These are phyloP conservation scores for Thermophis baileyi DNA, from an alignment of 2,113 vertebrate genomes.

Conservation along the genomic window DNA sequence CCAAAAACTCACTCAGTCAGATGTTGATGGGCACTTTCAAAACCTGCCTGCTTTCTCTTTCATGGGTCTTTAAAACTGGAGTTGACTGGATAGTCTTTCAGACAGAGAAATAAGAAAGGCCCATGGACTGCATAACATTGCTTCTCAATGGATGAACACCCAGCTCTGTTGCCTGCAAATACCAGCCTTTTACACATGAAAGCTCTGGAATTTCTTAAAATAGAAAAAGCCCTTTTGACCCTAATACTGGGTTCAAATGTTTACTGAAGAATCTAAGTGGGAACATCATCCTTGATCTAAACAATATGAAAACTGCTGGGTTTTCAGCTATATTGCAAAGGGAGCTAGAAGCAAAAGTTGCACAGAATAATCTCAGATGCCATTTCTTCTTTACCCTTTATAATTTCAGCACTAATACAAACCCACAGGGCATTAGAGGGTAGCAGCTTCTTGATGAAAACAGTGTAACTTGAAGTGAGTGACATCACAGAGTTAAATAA, in stretches of 20 bases:
- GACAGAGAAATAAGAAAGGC: not conserved
- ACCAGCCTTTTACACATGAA: not conserved
- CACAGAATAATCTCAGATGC: slow-evolving; percentile 20
- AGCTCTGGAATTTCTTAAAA: not conserved
- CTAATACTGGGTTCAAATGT: not conserved
- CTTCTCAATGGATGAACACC: not conserved
- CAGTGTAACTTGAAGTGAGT: slow-evolving; percentile 9
- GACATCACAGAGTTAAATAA: slow-evolving; percentile 35
- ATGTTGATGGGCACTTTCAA: not conserved
- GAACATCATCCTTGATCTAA: not conserved
- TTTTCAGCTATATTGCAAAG: slow-evolving; percentile 1
- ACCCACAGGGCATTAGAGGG: slow-evolving; percentile 38
- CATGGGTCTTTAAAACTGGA: not conserved
- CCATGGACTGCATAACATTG: not conserved
- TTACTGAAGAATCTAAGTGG: not conserved
- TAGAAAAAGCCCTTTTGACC: not conserved
- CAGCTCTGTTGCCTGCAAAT: not conserved
- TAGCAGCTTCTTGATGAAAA: slow-evolving; percentile 40
- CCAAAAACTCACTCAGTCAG: not conserved
- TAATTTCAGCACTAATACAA: slow-evolving; percentile 45
- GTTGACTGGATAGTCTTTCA: not conserved
- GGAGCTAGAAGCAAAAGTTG: slow-evolving; percentile 14
- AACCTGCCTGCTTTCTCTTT: not conserved
- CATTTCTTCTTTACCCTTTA: slow-evolving; percentile 45
- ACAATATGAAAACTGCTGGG: not conserved